phyloP scores from a whole-genome alignment of 37 sponge, comb jelly and placozoan genomes.

The Aphrocallistes beatrix region DNA sequence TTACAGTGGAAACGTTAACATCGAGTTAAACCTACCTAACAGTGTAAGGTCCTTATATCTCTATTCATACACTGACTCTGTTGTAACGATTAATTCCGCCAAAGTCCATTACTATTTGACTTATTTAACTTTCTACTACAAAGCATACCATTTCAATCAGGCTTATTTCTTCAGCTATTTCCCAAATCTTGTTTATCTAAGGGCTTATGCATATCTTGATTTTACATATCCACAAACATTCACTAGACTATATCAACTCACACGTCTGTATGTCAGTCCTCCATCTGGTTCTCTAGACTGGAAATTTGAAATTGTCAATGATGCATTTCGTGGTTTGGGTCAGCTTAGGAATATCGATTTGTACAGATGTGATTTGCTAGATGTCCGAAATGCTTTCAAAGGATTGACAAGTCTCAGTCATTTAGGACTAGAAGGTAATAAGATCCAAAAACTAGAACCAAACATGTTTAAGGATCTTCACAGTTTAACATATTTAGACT shows the following conservation, averaged over 20 bases:
- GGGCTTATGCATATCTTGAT: neutral
- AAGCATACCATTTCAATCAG: neutral
- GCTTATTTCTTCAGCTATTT: neutral
- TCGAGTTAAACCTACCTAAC: too few species aligned
- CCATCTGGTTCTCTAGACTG: neutral
- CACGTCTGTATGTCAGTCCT: neutral
- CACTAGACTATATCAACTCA: neutral
- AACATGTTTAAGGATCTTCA: neutral
- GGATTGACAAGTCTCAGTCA: neutral
- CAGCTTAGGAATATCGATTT: neutral
- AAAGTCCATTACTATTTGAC: neutral
- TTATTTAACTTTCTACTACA: neutral
- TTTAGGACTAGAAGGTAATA: slow-evolving; percentile 10
- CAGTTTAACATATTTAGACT: slow-evolving; percentile 5
- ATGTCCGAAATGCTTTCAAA: neutral
- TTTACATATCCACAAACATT: neutral
- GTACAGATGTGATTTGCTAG: neutral
- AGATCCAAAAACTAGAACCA: neutral
- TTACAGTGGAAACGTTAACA: too few species aligned
- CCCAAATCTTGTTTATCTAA: neutral
- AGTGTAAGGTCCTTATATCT: too few species aligned
- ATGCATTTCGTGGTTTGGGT: slow-evolving; percentile 5
- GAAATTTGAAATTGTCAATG: neutral
- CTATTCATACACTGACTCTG: too few species aligned
- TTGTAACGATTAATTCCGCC: neutral